phyloP scores from a whole-genome alignment of 1,140 invertebrate genomes.

The Polypedilum pembai region DNA sequence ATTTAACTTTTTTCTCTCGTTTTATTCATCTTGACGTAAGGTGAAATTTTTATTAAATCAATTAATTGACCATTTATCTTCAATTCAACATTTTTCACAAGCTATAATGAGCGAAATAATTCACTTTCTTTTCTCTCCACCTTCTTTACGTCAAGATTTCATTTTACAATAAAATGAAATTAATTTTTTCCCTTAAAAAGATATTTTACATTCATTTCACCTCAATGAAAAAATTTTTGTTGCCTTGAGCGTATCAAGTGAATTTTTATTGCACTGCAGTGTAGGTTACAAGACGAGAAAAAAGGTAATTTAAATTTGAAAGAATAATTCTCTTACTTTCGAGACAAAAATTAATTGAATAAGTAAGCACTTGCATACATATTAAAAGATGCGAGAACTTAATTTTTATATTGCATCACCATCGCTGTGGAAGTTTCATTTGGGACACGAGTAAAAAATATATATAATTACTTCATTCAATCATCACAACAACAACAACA shows the following conservation, averaged over 20 bases:
- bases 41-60: slow-evolving; percentile 1
- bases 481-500: background rate
- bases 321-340: background rate
- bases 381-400: background rate
- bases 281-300: background rate
- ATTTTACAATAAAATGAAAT: background rate
- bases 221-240: background rate
- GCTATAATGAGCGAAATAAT: background rate
- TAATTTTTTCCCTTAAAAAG: slow-evolving; percentile 19
- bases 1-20: background rate
- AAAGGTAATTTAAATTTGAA: background rate
- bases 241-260: background rate
- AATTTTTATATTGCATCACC: background rate
- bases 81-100: background rate
- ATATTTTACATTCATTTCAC: background rate
- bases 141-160: background rate
- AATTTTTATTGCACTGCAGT: background rate
- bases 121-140: background rate
- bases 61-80: background rate
- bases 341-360: background rate
- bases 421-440: background rate
- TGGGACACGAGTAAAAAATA: background rate
- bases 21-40: background rate
- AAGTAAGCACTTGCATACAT: background rate
- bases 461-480: slow-evolving; percentile 19